Evolutionary conservation across 2,888 invertebrate genomes (phyloP).

Genomic region (Salticus scenicus): DNA sequence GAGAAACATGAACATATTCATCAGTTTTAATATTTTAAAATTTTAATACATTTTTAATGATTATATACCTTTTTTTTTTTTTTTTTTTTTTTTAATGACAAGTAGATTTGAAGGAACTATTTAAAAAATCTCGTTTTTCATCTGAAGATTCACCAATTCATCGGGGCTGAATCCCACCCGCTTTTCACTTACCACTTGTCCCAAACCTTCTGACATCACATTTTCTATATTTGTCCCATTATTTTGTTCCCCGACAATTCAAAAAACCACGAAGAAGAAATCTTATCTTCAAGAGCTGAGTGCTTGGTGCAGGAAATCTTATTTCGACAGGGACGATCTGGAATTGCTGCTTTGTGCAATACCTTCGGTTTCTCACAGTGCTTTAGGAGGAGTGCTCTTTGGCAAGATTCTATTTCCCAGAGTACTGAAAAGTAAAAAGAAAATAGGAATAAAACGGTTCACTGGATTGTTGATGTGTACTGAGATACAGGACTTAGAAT

Average conservation of each 20-base stretch:
- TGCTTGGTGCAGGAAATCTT: background rate
- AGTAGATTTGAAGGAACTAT: too few species aligned
- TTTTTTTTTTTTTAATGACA: too few species aligned
- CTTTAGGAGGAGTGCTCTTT: background rate
- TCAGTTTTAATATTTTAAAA: too few species aligned
- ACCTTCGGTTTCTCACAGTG: background rate
- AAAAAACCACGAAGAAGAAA: background rate
- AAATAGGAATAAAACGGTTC: too few species aligned
- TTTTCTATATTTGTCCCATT: background rate
- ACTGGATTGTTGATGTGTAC: background rate
- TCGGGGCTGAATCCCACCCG: background rate
- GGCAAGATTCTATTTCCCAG: background rate
- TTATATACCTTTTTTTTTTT: too few species aligned
- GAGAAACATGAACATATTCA: too few species aligned
- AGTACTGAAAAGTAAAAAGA: background rate
- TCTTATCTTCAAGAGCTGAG: background rate
- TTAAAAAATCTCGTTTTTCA: too few species aligned
- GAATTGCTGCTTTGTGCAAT: background rate
- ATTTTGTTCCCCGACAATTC: background rate
- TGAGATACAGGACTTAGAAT: background rate
- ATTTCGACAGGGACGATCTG: background rate
- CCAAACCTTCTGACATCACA: background rate
- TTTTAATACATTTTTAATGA: too few species aligned
- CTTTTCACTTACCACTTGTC: background rate
- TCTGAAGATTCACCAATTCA: too few species aligned